Base-by-base conservation (phyloP, 2,797 vertebrate genomes). In the Sphenodon punctatus region DNA sequence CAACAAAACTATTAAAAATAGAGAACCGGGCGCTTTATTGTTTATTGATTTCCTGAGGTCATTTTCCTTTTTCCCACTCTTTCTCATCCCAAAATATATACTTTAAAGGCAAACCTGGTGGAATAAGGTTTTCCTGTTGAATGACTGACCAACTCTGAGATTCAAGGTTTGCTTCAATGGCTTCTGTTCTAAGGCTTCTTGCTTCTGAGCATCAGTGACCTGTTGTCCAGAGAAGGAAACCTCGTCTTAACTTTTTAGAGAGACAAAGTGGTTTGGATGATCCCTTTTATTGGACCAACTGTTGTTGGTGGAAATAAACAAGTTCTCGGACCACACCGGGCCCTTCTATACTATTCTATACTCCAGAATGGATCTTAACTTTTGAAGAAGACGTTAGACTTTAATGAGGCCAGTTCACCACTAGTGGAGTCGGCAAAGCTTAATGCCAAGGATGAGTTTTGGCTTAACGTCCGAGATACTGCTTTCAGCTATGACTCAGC, bases 351-450 rank as follows among this genome's bases (percentile, higher is more conserved):
- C n/a, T n/a, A n/a, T n/a, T n/a, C n/a, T n/a, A n/a, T n/a, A n/a
- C n/a, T n/a, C n/a, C n/a, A n/a, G n/a, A n/a, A n/a, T n/a, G n/a
- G n/a, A n/a, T n/a, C n/a, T n/a, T n/a, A n/a, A n/a, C n/a, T n/a
- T n/a, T n/a, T n/a, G 10, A 45, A 5, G 4, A 17, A 13, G 2
- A 0, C 13, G 30, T 27, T 22, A 27, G 22, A 8, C 1, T 4
- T 60, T 36, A 2, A 11, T 63, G 63, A 42, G 56, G 9, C 27
- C 30, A 8, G 53, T 53, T 27, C n/a, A 9, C 27, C 41, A 55
- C 5, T n/a, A 32, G 3, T 16, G 36, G 16, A 30, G 20, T 10
- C 0, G 0, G 10, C 12, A 10, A 25, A 9, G 10, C 38, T 25
- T 10, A 7, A 42, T 56, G 30, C 15, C 1, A 7, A 20, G 23